Evolutionary conservation across 2,113 vertebrate species (phyloP).

Genomic region (Gymnarchus niloticus): DNA sequence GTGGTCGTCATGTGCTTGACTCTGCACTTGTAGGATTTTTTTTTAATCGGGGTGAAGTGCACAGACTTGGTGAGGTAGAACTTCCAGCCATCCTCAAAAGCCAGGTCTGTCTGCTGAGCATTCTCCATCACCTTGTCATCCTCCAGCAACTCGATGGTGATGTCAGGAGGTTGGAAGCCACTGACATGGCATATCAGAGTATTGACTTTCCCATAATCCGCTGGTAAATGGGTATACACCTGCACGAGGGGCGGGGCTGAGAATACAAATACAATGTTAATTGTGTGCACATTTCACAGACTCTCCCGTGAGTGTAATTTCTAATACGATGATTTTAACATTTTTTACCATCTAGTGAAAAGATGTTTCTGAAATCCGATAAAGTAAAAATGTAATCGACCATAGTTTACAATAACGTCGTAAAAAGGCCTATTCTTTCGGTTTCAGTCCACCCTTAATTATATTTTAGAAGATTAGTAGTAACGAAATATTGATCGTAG

Average conservation of each 20-base stretch:
- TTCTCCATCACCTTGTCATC: neutral
- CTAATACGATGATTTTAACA: too few relatives aligned
- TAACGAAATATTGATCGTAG: too few relatives aligned
- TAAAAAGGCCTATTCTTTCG: too few relatives aligned
- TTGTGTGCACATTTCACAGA: too few relatives aligned
- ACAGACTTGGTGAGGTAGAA: conserved; percentile 63
- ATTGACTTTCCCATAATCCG: conserved; percentile 31
- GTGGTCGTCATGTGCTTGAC: conserved; percentile 34
- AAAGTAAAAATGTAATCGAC: too few relatives aligned
- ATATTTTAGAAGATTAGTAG: too few relatives aligned
- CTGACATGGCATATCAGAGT: conserved; percentile 66
- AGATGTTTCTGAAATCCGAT: too few relatives aligned
- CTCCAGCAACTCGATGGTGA: conserved; percentile 54
- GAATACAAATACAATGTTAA: too few relatives aligned
- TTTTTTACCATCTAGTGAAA: too few relatives aligned
- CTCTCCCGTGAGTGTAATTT: too few relatives aligned
- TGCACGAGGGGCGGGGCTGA: conserved; percentile 56
- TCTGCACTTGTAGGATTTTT: neutral
- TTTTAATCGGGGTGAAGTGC: conserved; percentile 31
- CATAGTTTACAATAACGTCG: too few relatives aligned
- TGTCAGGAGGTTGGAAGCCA: conserved; percentile 67
- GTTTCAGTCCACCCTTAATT: too few relatives aligned
- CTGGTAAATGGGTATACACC: conserved; percentile 57
- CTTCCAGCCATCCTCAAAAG: conserved; percentile 69
- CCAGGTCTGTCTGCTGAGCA: conserved; percentile 49